Evolutionary conservation across 1,140 invertebrate species (phyloP), one percentile per base, ranked within the genome.

Genomic region (Wiebesia pumilae): DNA sequence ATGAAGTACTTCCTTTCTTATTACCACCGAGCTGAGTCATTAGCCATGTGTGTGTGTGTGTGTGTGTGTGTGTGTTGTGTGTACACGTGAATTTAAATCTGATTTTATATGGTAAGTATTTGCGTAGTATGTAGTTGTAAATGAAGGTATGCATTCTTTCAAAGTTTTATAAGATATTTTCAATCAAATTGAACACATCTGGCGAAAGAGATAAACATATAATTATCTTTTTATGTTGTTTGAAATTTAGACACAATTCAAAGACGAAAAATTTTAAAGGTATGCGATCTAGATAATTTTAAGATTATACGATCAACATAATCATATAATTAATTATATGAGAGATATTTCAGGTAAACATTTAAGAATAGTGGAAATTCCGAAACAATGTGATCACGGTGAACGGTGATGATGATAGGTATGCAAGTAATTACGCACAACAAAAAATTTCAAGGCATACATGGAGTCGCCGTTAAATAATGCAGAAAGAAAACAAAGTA

Each of bases 1-100:
- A 62, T 43, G 33, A n/a, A 65, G 16, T 62, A 38, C n/a, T 47
- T 78, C 27, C 65, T 65, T 84, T 75, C 51, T 78, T 65, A 78
- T 77, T 77, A 84, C 14, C 73, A n/a, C 33, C 12, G 6, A 30
- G 33, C 0, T 84, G 54, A 62, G 71, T 84, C 71, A 75, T 30
- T 51, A 3, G 40, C 2, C n/a, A 71, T n/a, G n/a, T n/a, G n/a
- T n/a, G n/a, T n/a, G n/a, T n/a, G n/a, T n/a, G n/a, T n/a, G n/a
- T n/a, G n/a, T n/a, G n/a, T n/a, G n/a, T n/a, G n/a, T n/a, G n/a
- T n/a, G n/a, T n/a, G n/a, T 51, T 51, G n/a, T 30, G 33, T 38
- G 30, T 35, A 54, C 33, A 54, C 12, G 14, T 35, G 4, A 30
- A 54, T 51, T 79, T 54, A 79, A 51, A 79, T 21, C n/a, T 54